These are phyloP conservation scores for Scolopax mira DNA, from an alignment of 2,113 vertebrate genomes.

Conservation along the genomic window DNA sequence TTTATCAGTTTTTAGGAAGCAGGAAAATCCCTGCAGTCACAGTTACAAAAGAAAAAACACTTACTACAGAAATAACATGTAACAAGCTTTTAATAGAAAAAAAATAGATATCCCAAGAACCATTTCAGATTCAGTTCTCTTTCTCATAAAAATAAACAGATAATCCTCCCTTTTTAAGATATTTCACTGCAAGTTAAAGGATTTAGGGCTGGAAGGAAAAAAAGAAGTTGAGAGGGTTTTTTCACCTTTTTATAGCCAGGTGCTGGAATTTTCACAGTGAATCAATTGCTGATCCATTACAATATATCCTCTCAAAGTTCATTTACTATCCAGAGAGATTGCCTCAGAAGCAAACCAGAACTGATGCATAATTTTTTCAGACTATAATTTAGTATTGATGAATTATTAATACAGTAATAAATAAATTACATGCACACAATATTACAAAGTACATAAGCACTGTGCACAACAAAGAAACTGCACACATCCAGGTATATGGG, in stretches of 20 bases:
- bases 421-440: neutral
- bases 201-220: neutral
- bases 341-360: neutral
- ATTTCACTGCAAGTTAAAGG: neutral
- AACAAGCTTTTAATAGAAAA: neutral
- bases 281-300: neutral
- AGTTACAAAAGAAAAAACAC: neutral
- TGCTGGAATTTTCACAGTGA: neutral
- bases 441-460: neutral
- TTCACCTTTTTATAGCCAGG: neutral
- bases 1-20: neutral
- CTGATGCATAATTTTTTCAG: neutral
- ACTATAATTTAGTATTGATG: neutral
- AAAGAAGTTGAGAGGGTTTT: neutral
- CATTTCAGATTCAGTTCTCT: neutral
- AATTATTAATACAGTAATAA: constrained; percentile 30
- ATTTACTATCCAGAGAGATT: neutral
- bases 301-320: neutral
- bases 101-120: neutral
- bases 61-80: neutral
- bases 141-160: neutral
- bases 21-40: neutral
- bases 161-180: neutral
- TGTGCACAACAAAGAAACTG: neutral
- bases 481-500: fast-evolving